A percentile compares a stretch with the other conserved stretches of the same genome.
phyloP scores from a whole-genome alignment of 2,888 invertebrate species.

The Listrodromus nycthemerus region DNA sequence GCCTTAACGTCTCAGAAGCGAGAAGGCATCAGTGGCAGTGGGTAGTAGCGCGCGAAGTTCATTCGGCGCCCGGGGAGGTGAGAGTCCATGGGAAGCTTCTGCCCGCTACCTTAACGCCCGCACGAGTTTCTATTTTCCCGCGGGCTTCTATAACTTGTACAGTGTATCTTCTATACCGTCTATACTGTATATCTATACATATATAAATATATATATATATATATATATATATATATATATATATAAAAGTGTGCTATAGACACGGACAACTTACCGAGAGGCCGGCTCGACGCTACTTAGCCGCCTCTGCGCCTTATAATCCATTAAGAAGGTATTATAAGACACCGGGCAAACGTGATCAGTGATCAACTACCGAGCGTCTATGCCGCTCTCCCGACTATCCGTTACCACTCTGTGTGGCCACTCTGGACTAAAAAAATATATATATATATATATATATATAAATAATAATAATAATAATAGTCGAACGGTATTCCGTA shows the following conservation, averaged over 20 bases:
- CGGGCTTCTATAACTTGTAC: constrained; percentile 40
- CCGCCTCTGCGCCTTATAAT: constrained; percentile 35
- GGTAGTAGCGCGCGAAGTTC: constrained; percentile 75
- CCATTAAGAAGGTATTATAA: constrained; percentile 41
- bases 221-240: neutral
- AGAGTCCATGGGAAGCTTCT: constrained; percentile 84
- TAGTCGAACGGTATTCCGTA: constrained; percentile 51
- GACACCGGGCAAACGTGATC: constrained; percentile 27
- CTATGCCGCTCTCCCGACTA: neutral
- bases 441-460: no score
- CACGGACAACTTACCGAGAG: constrained; percentile 37
- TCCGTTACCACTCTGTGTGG: constrained; percentile 37
- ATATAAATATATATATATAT: neutral
- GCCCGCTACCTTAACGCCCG: constrained; percentile 78
- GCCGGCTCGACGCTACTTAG: constrained; percentile 32
- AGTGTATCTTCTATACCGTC: neutral
- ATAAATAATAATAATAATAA: neutral
- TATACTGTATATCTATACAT: neutral
- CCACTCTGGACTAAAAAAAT: constrained; percentile 35
- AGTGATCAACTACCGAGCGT: constrained; percentile 25
- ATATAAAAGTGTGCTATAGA: constrained; percentile 11
- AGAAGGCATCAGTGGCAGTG: constrained; percentile 66
- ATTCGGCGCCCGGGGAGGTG: constrained; percentile 83
- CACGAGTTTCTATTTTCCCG: constrained; percentile 75
- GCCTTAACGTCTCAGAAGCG: constrained; percentile 51